Evolutionary conservation across 1,140 invertebrate species (phyloP).

Genomic region (Whitmania pigra): DNA sequence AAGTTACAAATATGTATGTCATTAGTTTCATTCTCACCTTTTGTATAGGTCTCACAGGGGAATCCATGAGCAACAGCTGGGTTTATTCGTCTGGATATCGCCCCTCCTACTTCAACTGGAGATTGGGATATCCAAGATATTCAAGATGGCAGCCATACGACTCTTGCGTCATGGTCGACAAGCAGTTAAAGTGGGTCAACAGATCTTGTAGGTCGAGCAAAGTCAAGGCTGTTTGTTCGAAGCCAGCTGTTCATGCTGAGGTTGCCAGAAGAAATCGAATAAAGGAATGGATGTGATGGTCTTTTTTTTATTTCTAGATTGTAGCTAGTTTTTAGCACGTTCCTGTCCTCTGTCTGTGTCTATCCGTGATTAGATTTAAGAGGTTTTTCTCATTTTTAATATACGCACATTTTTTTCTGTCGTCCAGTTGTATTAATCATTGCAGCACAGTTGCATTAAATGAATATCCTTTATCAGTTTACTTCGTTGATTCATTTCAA

Average conservation of each 20-base stretch:
- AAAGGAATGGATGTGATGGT: too few relatives aligned
- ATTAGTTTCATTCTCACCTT: background rate
- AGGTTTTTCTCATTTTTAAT: too few relatives aligned
- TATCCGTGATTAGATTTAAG: too few relatives aligned
- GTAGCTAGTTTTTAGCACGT: too few relatives aligned
- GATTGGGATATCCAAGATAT: background rate
- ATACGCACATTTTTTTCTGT: too few relatives aligned
- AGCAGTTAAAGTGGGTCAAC: constrained; percentile 11
- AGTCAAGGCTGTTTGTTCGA: constrained; percentile 1
- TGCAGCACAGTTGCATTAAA: too few relatives aligned
- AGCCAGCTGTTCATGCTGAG: background rate
- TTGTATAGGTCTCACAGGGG: background rate
- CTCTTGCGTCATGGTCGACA: constrained; percentile 9
- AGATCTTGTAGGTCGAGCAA: background rate
- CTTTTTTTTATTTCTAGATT: too few relatives aligned
- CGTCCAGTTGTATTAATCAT: too few relatives aligned
- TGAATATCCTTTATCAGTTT: too few relatives aligned
- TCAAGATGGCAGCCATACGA: background rate
- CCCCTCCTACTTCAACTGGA: constrained; percentile 12
- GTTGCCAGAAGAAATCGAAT: too few relatives aligned
- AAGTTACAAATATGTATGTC: background rate
- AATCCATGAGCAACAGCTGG: background rate
- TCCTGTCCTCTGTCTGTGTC: too few relatives aligned
- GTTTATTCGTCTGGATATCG: background rate
- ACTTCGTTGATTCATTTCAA: too few relatives aligned